phyloP scores from a whole-genome alignment of 2,888 invertebrate genomes.

The Troides aeacus region DNA sequence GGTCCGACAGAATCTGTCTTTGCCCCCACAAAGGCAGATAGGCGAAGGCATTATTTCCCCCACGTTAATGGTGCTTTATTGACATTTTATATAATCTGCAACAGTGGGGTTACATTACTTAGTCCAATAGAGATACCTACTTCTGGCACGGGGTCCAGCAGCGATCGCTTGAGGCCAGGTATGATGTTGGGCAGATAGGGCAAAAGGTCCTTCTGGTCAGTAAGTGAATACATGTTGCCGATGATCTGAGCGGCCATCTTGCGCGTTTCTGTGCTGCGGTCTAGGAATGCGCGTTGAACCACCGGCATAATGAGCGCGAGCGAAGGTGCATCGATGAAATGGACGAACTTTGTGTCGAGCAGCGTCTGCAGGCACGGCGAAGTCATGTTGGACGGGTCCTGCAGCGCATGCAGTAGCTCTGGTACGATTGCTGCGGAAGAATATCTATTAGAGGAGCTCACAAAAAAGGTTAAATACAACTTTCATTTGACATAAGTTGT shows the following conservation, averaged over 20 bases:
- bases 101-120: too few relatives aligned
- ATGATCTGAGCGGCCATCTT: constrained; percentile 99
- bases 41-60: too few relatives aligned
- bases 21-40: too few relatives aligned
- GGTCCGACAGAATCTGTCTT: too few relatives aligned
- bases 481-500: too few relatives aligned
- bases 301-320: constrained; percentile 99
- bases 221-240: constrained; percentile 99
- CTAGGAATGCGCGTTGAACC: constrained; percentile 97
- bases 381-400: constrained; percentile 97
- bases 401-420: constrained; percentile 92
- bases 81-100: too few relatives aligned
- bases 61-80: too few relatives aligned
- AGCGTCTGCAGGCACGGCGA: constrained; percentile 95
- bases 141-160: constrained; percentile 99
- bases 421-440: constrained; percentile 86
- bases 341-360: constrained; percentile 97
- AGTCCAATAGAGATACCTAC: constrained; percentile 52
- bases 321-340: constrained; percentile 99
- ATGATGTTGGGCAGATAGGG: constrained; percentile 98
- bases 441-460: too few relatives aligned
- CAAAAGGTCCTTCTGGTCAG: constrained; percentile 98
- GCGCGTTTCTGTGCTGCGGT: constrained; percentile 97
- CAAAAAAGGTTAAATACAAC: too few relatives aligned
- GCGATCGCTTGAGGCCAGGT: constrained; percentile 96